Percentiles rank a stretch among this genome's conserved stretches.
Conservation (phyloP, 2,113 vertebrate genomes). For the Cisticola juncidis region DNA sequence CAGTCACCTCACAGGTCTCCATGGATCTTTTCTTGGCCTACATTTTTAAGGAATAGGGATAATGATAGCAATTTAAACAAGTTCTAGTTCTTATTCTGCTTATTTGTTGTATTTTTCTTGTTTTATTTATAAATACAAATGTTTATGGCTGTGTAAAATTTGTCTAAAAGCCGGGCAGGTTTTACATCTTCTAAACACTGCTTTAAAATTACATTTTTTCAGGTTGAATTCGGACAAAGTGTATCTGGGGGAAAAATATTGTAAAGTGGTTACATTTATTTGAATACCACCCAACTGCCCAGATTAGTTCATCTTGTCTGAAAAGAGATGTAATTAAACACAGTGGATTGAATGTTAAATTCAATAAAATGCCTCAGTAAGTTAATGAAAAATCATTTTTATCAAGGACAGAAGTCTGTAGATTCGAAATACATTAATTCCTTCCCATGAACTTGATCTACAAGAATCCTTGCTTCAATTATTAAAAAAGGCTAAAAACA, state of each 20-base stretch:
- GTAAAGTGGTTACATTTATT: not conserved
- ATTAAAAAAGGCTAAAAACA: not conserved
- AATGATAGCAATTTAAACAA: not conserved
- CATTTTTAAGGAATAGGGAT: not conserved
- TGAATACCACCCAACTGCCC: not conserved
- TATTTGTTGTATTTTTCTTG: not conserved
- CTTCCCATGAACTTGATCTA: not conserved
- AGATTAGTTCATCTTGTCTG: not conserved
- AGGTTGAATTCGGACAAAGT: not conserved
- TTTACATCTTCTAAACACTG: not conserved
- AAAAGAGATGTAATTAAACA: not conserved
- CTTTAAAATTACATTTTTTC: not conserved
- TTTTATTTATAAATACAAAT: not conserved
- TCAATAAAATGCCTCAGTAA: not conserved
- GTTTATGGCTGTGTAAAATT: not conserved
- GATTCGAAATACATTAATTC: not conserved
- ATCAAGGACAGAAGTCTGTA: not conserved
- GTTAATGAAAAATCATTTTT: slow-evolving; percentile 5
- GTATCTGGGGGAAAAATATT: not conserved
- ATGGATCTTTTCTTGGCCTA: not conserved
- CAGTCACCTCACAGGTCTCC: not conserved
- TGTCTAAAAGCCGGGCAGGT: not conserved
- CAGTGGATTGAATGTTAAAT: not conserved
- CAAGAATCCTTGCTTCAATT: not conserved
- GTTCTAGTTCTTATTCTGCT: not conserved